These are phyloP conservation scores for Rhysida immarginata DNA, from an alignment of 1,140 invertebrate species.

Conservation along the genomic window DNA sequence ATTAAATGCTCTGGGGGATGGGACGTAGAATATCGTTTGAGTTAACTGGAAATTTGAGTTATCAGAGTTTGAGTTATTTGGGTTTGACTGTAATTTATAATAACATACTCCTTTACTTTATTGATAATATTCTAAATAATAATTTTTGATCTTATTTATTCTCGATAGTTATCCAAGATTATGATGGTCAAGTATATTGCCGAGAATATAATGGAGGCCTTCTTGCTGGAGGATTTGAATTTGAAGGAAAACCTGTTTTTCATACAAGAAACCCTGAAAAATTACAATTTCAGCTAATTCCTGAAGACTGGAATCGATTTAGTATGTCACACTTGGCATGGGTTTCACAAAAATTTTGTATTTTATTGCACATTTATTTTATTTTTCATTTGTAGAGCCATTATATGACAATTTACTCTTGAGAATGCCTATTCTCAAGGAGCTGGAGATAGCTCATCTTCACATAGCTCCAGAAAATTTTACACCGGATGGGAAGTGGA, in stretches of 20 bases:
- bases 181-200: slow-evolving; percentile 76
- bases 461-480: slow-evolving; percentile 37
- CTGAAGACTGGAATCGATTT: slow-evolving; percentile 41
- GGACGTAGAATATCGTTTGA: too few relatives aligned
- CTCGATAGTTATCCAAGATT: slow-evolving; percentile 61
- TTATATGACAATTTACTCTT: not conserved
- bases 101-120: too few relatives aligned
- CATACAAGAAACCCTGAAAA: slow-evolving; percentile 41
- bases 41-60: too few relatives aligned
- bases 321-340: slow-evolving; percentile 23
- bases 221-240: slow-evolving; percentile 69
- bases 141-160: not conserved
- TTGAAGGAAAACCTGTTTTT: slow-evolving; percentile 72
- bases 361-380: not conserved
- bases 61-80: too few relatives aligned
- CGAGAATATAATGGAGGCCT: slow-evolving; percentile 52
- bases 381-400: slow-evolving; percentile 2
- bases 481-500: slow-evolving; percentile 37
- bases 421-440: slow-evolving; percentile 31
- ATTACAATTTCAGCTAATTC: slow-evolving; percentile 24
- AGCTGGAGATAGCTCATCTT: slow-evolving; percentile 32
- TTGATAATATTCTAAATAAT: too few relatives aligned
- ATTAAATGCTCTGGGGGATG: too few relatives aligned
- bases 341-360: not conserved
- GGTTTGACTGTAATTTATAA: too few relatives aligned